Base-by-base conservation (phyloP, 2,888 invertebrate species). In the Linyphia triangularis region DNA sequence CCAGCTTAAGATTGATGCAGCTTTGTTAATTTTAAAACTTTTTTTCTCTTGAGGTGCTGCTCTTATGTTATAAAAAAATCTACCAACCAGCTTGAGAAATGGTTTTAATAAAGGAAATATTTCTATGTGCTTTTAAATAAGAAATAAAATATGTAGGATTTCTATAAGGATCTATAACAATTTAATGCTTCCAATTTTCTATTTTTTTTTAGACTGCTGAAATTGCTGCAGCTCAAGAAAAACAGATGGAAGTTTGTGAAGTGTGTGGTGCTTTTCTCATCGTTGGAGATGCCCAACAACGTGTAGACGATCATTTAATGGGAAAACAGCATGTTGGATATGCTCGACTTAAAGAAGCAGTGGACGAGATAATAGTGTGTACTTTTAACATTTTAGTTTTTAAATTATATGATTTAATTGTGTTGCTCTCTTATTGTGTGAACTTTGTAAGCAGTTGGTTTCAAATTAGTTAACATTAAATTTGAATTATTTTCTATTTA, bases 181-280 rank as follows among this genome's bases (percentile, higher is more conserved):
- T 26, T 24, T 81, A 37, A 72, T 67, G 16, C 61, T 37, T 28
- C n/a, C n/a, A n/a, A n/a, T 37, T 43, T 57, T 24, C 33, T 4
- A 22, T 69, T 95, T 95, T 73, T 84, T 77, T 94, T 26, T 61
- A 96, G 93, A 96, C 96, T 7, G 96, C 96, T 0, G 97, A 97
- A 93, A 93, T 97, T 91, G 96, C 96, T 3, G 96, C 96, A 0
- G 96, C 97, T 9, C 97, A 97, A 92, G 97, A 98, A 93, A 99
- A 99, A 93, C 98, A 98, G 93, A 99, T 99, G 99, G 98, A 99
- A 93, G 99, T 99, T 22, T 99, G 99, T 93, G 97, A 98, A 91
- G 97, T 98, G 1, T 99, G 99, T 93, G 99, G 99, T 0, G 99
- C 99, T 7, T 98, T 99, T 93, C 94, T 99, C n/a, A 99, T 99